phyloP scores from a whole-genome alignment of 2,888 invertebrate genomes.

The Drosophila neonasuta region DNA sequence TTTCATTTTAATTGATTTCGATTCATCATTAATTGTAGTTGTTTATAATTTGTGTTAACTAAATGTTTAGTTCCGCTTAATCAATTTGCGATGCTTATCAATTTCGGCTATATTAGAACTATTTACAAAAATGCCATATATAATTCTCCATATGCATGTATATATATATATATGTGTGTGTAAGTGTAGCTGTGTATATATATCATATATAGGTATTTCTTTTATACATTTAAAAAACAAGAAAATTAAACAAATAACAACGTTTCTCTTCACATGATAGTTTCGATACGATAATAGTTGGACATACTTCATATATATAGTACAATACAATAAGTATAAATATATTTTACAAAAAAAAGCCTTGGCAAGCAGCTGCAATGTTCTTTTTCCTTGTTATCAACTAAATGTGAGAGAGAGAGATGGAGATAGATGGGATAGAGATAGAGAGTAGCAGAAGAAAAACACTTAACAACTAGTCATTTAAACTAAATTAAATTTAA shows the following conservation, averaged over 20 bases:
- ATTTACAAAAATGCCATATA: constrained; percentile 63
- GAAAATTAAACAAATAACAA: constrained; percentile 73
- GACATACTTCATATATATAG: constrained; percentile 12
- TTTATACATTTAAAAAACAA: constrained; percentile 77
- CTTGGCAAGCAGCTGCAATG: constrained; percentile 67
- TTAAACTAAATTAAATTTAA: constrained; percentile 77
- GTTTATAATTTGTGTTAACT: constrained; percentile 79
- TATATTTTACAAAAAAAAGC: constrained; percentile 71
- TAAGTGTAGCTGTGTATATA: constrained; percentile 11
- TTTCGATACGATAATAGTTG: constrained; percentile 34
- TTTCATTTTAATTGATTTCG: constrained; percentile 70
- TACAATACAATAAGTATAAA: constrained; percentile 38
- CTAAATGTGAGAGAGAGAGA: constrained; percentile 25
- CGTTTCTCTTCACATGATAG: constrained; percentile 50
- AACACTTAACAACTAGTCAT: constrained; percentile 68
- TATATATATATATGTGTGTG: constrained; percentile 17
- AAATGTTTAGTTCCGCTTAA: constrained; percentile 62
- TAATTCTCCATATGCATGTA: neutral
- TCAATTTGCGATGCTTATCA: constrained; percentile 56
- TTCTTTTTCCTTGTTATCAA: constrained; percentile 25
- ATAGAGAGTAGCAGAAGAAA: constrained; percentile 31
- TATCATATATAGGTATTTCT: constrained; percentile 41
- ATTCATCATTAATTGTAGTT: constrained; percentile 75
- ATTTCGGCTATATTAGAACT: constrained; percentile 65
- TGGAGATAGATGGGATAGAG: constrained; percentile 1